Percentiles rank a stretch among this genome's conserved stretches.
Conservation (phyloP, 2,113 vertebrate species). For the Elanus axillaris region DNA sequence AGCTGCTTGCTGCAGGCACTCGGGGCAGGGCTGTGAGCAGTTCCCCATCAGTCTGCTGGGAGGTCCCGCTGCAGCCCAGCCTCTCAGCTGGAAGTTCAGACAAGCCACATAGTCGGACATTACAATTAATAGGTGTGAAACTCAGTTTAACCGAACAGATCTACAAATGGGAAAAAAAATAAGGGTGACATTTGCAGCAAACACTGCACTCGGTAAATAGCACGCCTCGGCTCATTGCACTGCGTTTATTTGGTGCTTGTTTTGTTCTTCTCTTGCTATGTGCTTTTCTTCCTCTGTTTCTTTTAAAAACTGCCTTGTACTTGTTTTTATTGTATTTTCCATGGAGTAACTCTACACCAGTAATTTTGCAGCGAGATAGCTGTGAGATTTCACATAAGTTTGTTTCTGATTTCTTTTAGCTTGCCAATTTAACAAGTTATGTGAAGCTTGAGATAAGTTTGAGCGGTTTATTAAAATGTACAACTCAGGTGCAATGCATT, state of each 20-base stretch:
- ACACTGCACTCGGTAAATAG: fast-evolving
- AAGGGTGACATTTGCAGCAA: background rate
- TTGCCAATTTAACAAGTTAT: background rate
- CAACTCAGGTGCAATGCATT: background rate
- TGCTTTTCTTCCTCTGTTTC: background rate
- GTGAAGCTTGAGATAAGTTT: background rate
- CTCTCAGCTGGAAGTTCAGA: background rate
- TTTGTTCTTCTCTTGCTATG: background rate
- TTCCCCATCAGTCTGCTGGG: background rate
- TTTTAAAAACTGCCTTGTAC: background rate
- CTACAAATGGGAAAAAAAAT: background rate
- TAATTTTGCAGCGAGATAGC: background rate
- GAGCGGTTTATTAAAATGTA: background rate
- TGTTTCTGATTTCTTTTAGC: background rate
- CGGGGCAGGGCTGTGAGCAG: background rate
- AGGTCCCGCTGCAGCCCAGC: background rate
- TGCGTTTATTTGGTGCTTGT: background rate
- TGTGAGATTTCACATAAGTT: background rate
- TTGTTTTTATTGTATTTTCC: background rate
- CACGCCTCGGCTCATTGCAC: background rate
- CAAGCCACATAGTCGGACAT: fast-evolving
- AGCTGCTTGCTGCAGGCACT: background rate
- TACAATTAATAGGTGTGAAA: background rate
- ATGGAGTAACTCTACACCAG: background rate
- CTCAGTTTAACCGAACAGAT: background rate